Evolutionary conservation across 2,888 invertebrate genomes (phyloP).

Genomic region (Diarsia mendica): DNA sequence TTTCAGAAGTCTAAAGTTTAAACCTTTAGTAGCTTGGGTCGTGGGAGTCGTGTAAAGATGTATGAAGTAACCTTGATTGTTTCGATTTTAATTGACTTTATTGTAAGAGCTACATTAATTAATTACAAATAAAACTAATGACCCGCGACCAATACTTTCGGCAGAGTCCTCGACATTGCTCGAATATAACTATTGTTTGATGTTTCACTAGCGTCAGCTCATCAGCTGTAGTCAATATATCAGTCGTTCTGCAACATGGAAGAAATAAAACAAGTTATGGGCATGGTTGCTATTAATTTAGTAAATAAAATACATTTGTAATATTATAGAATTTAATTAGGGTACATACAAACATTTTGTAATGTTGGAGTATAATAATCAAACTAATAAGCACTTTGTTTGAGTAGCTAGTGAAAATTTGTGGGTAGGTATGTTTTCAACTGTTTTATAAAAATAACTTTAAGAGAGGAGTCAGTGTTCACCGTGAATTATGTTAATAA

Average conservation of each 20-base stretch:
- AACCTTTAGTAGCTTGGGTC: background rate
- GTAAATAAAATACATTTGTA: conserved; percentile 72
- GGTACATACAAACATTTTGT: conserved; percentile 90
- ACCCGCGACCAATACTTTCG: conserved; percentile 23
- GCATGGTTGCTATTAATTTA: conserved; percentile 56
- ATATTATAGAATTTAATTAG: conserved; percentile 90
- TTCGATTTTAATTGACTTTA: conserved; percentile 40
- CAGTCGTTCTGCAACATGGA: conserved; percentile 51
- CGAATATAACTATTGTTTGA: conserved; percentile 29
- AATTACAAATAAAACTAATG: conserved; percentile 29
- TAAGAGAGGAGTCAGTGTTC: conserved; percentile 82
- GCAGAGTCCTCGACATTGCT: conserved; percentile 29
- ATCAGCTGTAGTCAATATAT: conserved; percentile 36
- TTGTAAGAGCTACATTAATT: conserved; percentile 43
- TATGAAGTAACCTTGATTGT: conserved; percentile 25
- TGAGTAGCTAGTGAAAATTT: conserved; percentile 86
- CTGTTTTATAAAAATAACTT: conserved; percentile 77
- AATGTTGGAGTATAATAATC: conserved; percentile 89
- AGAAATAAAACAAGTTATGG: conserved; percentile 58
- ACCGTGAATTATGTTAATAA: conserved; percentile 64
- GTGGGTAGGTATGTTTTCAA: conserved; percentile 79
- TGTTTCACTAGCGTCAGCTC: conserved; percentile 45
- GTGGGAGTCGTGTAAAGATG: background rate
- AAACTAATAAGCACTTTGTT: conserved; percentile 89
- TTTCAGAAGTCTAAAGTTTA: background rate